Conservation (phyloP, 37 sponge, comb jelly and placozoan genomes). For the Ephydatia muelleri region DNA sequence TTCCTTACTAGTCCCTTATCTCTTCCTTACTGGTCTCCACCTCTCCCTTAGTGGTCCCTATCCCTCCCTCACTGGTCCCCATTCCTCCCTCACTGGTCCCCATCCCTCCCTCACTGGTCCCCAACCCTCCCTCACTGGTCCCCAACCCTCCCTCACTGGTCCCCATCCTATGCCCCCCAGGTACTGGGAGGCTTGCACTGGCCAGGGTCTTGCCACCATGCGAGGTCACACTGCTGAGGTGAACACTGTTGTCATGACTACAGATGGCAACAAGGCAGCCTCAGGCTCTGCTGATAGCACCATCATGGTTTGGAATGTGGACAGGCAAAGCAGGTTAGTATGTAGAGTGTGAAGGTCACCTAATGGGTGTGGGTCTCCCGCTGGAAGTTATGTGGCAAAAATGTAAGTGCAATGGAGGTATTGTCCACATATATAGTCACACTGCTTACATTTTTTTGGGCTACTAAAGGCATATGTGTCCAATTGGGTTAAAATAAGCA, state of each 20-base stretch:
- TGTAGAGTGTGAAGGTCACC: background rate
- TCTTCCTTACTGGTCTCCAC: no score
- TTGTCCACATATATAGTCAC: no score
- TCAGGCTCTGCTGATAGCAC: constrained; percentile 63
- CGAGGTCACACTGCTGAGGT: constrained; percentile 63
- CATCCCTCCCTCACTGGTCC: background rate
- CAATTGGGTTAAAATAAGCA: no score
- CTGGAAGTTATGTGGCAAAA: background rate
- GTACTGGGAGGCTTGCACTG: constrained; percentile 46
- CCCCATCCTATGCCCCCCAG: constrained; percentile 11
- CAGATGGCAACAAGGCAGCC: constrained; percentile 50
- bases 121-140: background rate
- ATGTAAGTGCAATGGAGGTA: background rate
- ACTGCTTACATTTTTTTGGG: no score
- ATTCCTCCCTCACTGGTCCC: background rate
- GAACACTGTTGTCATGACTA: constrained; percentile 54
- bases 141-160: background rate
- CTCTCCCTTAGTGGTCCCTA: background rate
- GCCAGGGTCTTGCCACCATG: constrained; percentile 35
- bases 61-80: no score
- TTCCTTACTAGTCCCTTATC: no score
- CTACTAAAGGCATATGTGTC: no score
- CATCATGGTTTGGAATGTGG: constrained; percentile 76
- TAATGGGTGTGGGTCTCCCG: background rate
- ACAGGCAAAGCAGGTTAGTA: constrained; percentile 68